Conservation (phyloP, 1,140 invertebrate species). For the Bombus impatiens region DNA sequence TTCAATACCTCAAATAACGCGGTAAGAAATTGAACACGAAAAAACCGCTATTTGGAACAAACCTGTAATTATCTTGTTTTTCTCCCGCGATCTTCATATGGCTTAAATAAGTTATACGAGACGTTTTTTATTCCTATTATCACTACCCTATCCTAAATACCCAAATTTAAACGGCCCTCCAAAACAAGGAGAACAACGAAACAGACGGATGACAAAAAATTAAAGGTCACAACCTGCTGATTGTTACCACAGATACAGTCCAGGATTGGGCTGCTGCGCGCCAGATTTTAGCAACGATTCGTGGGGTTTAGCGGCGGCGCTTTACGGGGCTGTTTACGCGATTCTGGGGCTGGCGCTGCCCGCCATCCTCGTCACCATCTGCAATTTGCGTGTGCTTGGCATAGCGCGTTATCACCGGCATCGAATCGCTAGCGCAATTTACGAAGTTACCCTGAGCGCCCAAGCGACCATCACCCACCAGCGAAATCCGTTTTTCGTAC, state of each 20-base stretch:
- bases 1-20: neutral
- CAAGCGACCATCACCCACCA: slow-evolving; percentile 93
- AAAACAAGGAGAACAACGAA: neutral
- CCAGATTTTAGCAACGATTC: slow-evolving; percentile 86
- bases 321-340: slow-evolving; percentile 86
- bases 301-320: slow-evolving; percentile 80
- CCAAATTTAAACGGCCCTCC: neutral
- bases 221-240: neutral
- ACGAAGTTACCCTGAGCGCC: slow-evolving; percentile 91
- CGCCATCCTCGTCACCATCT: slow-evolving; percentile 86
- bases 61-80: neutral
- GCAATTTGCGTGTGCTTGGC: slow-evolving; percentile 89
- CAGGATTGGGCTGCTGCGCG: slow-evolving; percentile 85
- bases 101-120: neutral
- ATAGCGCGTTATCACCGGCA: slow-evolving; percentile 92
- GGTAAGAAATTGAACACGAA: too few relatives aligned
- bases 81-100: neutral
- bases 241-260: slow-evolving; percentile 77
- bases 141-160: neutral
- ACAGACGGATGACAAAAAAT: neutral
- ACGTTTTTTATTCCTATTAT: neutral
- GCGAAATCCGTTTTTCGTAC: slow-evolving; percentile 88
- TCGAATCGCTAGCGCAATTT: slow-evolving; percentile 92
- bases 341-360: slow-evolving; percentile 86
- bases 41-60: too few relatives aligned